Conservation (phyloP, 2,113 vertebrate genomes). For the Mus spicilegus region DNA sequence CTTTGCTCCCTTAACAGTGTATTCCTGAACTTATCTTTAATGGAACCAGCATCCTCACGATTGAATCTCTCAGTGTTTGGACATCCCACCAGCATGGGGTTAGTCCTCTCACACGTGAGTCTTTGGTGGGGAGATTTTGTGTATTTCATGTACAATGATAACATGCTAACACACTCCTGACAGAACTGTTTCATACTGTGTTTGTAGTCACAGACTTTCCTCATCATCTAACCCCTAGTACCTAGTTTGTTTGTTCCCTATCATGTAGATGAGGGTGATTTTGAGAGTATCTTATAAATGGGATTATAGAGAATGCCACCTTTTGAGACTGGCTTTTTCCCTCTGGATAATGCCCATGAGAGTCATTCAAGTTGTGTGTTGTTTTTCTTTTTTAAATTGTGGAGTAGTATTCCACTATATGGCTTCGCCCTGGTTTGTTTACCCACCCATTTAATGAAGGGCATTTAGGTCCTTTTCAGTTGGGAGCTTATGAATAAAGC, state of each 20-base stretch:
- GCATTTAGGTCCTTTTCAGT: slow-evolving; percentile 3
- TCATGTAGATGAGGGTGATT: background rate
- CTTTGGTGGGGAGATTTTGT: background rate
- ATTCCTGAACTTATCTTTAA: background rate
- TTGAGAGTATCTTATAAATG: background rate
- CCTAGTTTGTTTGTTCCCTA: background rate
- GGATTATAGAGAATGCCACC: background rate
- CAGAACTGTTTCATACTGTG: background rate
- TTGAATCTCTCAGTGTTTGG: background rate
- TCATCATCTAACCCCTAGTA: background rate
- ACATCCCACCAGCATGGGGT: background rate
- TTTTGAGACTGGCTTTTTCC: slow-evolving; percentile 3
- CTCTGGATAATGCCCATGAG: background rate
- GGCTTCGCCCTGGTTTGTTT: background rate
- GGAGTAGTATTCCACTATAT: background rate
- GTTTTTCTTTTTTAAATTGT: background rate
- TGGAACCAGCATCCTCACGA: background rate
- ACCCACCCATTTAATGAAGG: background rate
- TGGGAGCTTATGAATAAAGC: background rate
- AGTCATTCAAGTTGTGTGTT: background rate
- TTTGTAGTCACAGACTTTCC: background rate
- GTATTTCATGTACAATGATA: background rate
- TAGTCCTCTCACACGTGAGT: too few relatives aligned
- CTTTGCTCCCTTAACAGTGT: background rate
- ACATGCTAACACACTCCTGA: background rate